These are phyloP conservation scores for Gorsachius goisagi DNA, from an alignment of 2,113 vertebrate species.

Conservation along the genomic window DNA sequence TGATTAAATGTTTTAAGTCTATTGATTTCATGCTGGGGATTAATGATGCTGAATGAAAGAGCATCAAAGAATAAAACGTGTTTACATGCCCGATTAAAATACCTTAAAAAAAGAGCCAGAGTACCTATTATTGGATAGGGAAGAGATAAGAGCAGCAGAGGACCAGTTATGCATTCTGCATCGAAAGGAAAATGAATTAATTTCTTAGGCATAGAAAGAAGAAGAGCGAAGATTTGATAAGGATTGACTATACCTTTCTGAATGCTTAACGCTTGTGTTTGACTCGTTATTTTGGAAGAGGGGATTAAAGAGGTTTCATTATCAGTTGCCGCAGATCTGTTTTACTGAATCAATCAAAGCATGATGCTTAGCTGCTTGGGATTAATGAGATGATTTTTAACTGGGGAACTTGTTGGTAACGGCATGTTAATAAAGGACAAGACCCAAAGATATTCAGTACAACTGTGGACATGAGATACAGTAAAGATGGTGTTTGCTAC, in stretches of 20 bases:
- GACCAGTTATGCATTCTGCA: not conserved
- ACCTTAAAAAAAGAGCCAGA: not conserved
- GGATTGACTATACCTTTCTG: conserved; percentile 23
- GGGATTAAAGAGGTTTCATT: conserved; percentile 60
- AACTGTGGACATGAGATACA: not conserved
- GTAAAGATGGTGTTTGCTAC: not conserved
- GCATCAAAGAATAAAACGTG: conserved; percentile 51
- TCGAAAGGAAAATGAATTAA: not conserved
- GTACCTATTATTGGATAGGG: conserved; percentile 25
- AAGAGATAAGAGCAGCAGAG: not conserved
- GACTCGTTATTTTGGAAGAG: conserved; percentile 5
- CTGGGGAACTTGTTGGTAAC: not conserved
- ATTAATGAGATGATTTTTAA: conserved; percentile 38
- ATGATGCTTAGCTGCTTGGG: conserved; percentile 37
- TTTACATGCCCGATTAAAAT: conserved; percentile 62
- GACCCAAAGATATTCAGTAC: not conserved
- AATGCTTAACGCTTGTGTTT: conserved; percentile 1
- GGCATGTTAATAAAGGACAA: conserved; percentile 1
- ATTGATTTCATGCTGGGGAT: conserved; percentile 68
- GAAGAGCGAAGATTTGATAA: conserved; percentile 29
- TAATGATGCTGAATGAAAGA: conserved; percentile 66
- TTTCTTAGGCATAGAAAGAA: conserved; percentile 1
- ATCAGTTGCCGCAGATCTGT: conserved; percentile 22
- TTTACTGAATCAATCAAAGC: conserved; percentile 40
- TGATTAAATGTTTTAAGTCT: conserved; percentile 68